Conservation (phyloP, 2,113 vertebrate species). For the Collichthys lucidus region DNA sequence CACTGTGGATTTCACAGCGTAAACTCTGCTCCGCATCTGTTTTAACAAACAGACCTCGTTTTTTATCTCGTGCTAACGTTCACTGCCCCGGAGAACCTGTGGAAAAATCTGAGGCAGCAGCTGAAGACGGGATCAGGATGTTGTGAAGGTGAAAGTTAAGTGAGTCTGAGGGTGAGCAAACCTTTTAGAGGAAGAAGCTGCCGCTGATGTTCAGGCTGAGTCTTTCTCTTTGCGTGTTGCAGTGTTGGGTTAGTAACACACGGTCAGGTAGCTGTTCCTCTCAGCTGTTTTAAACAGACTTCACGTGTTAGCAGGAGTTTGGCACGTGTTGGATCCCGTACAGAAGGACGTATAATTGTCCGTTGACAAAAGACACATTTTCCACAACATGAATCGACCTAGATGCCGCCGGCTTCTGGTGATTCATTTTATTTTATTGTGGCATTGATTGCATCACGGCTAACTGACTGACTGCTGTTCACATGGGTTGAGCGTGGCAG, state of each 20-base stretch:
- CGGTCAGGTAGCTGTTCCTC: not conserved
- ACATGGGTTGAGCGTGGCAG: not conserved
- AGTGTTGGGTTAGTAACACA: constrained; percentile 5
- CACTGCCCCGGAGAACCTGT: constrained; percentile 13
- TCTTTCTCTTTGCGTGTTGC: not conserved
- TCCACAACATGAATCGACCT: not conserved
- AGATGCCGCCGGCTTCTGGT: not conserved
- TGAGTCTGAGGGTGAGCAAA: constrained; percentile 34
- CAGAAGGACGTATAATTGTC: not conserved
- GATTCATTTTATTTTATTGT: not conserved
- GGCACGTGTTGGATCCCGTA: not conserved
- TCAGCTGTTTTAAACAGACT: not conserved
- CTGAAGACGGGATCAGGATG: constrained; percentile 28
- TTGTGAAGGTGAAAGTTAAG: constrained; percentile 44
- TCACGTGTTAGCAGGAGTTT: not conserved
- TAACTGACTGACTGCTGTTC: not conserved
- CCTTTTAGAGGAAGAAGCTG: constrained; percentile 5
- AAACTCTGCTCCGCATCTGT: not conserved
- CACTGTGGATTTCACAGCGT: too few relatives aligned
- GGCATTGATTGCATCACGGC: constrained; percentile 8
- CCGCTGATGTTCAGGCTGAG: constrained; percentile 3
- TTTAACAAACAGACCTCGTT: constrained; percentile 29
- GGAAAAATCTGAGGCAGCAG: constrained; percentile 24
- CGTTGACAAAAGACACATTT: not conserved
- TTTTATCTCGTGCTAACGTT: constrained; percentile 22